Evolutionary conservation across 1,140 invertebrate species (phyloP).

Genomic region (Lasioglossum baleicum): DNA sequence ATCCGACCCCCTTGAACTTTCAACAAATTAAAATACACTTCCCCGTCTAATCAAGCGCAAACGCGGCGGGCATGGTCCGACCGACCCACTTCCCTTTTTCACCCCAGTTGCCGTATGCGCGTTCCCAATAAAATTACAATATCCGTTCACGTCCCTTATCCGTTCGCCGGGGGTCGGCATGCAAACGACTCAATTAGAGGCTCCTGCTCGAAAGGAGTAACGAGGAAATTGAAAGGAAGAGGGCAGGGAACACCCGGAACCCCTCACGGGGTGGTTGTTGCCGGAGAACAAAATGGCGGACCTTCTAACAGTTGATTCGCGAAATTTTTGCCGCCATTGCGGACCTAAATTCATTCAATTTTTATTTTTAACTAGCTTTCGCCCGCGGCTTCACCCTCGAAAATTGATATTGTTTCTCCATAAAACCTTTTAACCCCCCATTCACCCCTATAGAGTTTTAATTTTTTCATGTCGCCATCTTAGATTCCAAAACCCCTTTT

Average conservation of each 20-base stretch:
- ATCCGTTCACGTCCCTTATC: conserved; percentile 20
- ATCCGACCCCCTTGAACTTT: neutral
- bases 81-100: conserved; percentile 17
- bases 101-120: conserved; percentile 4
- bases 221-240: conserved; percentile 26
- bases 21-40: conserved; percentile 32
- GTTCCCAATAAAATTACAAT: conserved; percentile 42
- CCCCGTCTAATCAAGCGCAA: conserved; percentile 27
- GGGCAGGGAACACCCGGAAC: neutral
- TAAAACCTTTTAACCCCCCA: too few relatives aligned
- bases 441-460: too few relatives aligned
- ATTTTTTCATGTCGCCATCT: too few relatives aligned
- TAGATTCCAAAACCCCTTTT: too few relatives aligned
- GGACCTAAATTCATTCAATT: too few relatives aligned
- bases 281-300: neutral
- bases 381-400: too few relatives aligned
- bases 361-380: too few relatives aligned
- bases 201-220: conserved; percentile 23
- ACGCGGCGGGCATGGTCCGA: neutral
- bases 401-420: too few relatives aligned
- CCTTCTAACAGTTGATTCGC: too few relatives aligned
- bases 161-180: neutral
- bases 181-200: conserved; percentile 31
- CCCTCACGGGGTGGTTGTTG: neutral
- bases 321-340: too few relatives aligned